Evolutionary conservation across 2,113 vertebrate genomes (phyloP).

Genomic region (Callopanchax toddi): DNA sequence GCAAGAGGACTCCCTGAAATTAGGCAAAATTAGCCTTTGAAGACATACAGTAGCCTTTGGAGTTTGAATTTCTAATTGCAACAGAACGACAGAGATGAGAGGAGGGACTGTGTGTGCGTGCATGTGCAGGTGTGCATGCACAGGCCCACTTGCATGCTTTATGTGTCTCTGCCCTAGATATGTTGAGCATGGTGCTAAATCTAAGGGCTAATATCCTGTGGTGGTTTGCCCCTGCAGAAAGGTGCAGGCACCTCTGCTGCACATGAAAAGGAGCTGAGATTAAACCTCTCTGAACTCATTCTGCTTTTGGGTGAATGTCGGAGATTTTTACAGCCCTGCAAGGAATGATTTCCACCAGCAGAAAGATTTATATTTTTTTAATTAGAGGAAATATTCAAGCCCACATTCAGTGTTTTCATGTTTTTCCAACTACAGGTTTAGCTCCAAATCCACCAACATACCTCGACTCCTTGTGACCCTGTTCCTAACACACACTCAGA

Average conservation of each 20-base stretch:
- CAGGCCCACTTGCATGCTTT: conserved; percentile 58
- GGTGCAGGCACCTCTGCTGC: conserved; percentile 43
- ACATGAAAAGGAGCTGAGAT: conserved; percentile 69
- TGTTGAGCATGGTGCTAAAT: conserved; percentile 62
- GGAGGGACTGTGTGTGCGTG: conserved; percentile 5
- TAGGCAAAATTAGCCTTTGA: conserved; percentile 79
- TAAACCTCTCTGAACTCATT: conserved; percentile 58
- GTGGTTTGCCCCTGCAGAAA: conserved; percentile 50
- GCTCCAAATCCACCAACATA: conserved; percentile 29
- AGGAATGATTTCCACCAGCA: conserved; percentile 21
- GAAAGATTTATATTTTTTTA: not conserved
- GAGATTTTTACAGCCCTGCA: conserved; percentile 33
- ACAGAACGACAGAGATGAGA: conserved; percentile 46
- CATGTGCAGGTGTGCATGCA: conserved; percentile 56
- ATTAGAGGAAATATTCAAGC: too few species aligned
- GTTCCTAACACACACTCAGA: conserved; percentile 64
- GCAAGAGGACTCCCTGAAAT: conserved; percentile 69
- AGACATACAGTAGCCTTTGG: conserved; percentile 67
- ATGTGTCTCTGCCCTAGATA: conserved; percentile 66
- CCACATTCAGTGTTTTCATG: too few species aligned
- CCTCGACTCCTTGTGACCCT: conserved; percentile 23
- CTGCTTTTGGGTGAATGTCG: conserved; percentile 34
- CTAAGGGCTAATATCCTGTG: conserved; percentile 56
- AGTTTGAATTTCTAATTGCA: conserved; percentile 66
- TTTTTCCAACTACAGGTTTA: not conserved